These are phyloP conservation scores for Eupithecia vulgata DNA, from an alignment of 2,888 invertebrate species.

Conservation along the genomic window DNA sequence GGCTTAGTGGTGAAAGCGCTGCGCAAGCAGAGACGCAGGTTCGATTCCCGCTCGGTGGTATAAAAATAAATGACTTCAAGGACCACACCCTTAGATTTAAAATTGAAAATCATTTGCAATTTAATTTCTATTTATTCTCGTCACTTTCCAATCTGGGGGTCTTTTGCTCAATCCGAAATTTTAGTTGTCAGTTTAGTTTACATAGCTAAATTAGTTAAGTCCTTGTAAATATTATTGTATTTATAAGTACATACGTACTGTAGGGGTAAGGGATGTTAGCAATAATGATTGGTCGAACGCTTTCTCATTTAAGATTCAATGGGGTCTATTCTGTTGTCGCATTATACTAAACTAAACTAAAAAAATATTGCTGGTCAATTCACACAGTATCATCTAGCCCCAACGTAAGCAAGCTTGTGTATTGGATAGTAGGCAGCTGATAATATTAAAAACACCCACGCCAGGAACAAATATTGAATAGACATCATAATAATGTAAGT, in stretches of 20 bases:
- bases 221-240: conserved; percentile 81
- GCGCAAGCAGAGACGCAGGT: conserved; percentile 23
- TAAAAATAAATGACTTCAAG: conserved; percentile 11
- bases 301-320: conserved; percentile 50
- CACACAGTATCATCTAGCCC: neutral
- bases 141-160: conserved; percentile 18
- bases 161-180: conserved; percentile 45
- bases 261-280: conserved; percentile 79
- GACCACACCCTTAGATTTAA: conserved; percentile 32
- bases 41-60: conserved; percentile 26
- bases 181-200: conserved; percentile 45
- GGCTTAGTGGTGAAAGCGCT: conserved; percentile 29
- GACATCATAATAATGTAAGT: neutral
- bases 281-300: conserved; percentile 78
- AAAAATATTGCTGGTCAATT: neutral
- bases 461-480: neutral
- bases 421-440: neutral
- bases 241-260: conserved; percentile 68
- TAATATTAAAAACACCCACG: neutral
- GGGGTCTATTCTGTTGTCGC: neutral
- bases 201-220: conserved; percentile 76
- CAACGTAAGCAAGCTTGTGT: neutral
- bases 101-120: conserved; percentile 25
- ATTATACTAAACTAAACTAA: neutral
- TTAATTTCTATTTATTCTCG: conserved; percentile 33